Evolutionary conservation across 2,888 invertebrate species (phyloP).

Genomic region (Nysson spinosus): DNA sequence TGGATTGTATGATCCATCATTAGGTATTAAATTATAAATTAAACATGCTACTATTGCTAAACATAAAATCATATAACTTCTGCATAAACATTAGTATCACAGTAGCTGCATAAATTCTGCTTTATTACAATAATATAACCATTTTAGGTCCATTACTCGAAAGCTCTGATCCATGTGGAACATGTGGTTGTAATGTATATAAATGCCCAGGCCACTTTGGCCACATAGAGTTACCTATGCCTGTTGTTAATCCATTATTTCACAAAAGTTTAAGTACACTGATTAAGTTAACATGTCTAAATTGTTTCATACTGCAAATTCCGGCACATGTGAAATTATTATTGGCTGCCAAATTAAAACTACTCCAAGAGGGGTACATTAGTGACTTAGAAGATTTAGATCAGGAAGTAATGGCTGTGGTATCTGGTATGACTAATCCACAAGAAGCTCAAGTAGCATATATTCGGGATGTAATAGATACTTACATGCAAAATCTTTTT

Average conservation of each 20-base stretch:
- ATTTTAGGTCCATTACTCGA: constrained; percentile 40
- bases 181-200: constrained; percentile 84
- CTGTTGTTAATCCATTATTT: constrained; percentile 94
- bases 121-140: neutral
- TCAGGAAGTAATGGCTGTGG: constrained; percentile 67
- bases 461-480: constrained; percentile 78
- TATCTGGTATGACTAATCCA: constrained; percentile 50
- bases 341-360: constrained; percentile 83
- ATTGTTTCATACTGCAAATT: constrained; percentile 85
- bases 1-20: constrained; percentile 92
- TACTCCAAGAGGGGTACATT: constrained; percentile 86
- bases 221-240: constrained; percentile 92
- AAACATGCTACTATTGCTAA: neutral
- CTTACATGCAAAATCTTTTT: constrained; percentile 72
- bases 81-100: neutral
- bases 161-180: constrained; percentile 83
- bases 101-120: neutral
- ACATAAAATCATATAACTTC: neutral
- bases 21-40: constrained; percentile 80
- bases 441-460: constrained; percentile 60
- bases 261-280: constrained; percentile 85
- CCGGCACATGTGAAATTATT: constrained; percentile 80
- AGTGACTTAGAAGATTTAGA: constrained; percentile 86
- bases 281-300: constrained; percentile 84
- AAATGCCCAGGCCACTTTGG: constrained; percentile 96